Percentiles rank a stretch among this genome's conserved stretches.
phyloP scores from a whole-genome alignment of 23 tunicate species.

The Trididemnum clinides region DNA sequence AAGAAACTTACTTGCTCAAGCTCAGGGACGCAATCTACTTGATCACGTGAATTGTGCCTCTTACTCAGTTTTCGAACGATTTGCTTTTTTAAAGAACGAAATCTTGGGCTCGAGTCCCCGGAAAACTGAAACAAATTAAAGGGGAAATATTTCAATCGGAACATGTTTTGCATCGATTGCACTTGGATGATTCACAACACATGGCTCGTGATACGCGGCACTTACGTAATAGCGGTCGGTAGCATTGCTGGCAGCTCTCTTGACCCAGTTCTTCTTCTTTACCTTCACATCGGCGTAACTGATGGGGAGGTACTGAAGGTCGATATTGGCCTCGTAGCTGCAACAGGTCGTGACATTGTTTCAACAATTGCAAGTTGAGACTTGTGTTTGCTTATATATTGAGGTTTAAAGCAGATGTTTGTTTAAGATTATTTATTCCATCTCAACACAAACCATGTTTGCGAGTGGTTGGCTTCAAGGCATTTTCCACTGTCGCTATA shows the following conservation, averaged over 20 bases:
- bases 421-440: too few species aligned
- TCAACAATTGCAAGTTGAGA: too few species aligned
- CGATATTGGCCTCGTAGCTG: not conserved
- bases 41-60: not conserved
- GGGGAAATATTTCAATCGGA: not conserved
- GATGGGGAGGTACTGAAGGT: conserved; percentile 20
- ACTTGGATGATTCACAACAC: too few species aligned
- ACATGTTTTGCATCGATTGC: too few species aligned
- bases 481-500: too few species aligned
- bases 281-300: conserved; percentile 17
- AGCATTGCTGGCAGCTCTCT: conserved; percentile 3
- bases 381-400: too few species aligned
- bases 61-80: not conserved
- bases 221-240: conserved; percentile 7
- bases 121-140: conserved; percentile 18
- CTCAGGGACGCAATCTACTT: not conserved
- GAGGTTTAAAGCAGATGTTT: too few species aligned
- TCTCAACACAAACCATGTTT: too few species aligned
- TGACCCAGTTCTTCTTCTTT: conserved; percentile 15
- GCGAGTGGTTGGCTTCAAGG: too few species aligned
- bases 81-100: not conserved
- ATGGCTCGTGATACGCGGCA: too few species aligned
- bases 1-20: not conserved
- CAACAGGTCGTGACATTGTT: too few species aligned
- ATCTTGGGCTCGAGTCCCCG: not conserved